Evolutionary conservation across 2,888 invertebrate species (phyloP), one percentile per base, ranked within the genome.

Genomic region (Trichopria drosophilae): DNA sequence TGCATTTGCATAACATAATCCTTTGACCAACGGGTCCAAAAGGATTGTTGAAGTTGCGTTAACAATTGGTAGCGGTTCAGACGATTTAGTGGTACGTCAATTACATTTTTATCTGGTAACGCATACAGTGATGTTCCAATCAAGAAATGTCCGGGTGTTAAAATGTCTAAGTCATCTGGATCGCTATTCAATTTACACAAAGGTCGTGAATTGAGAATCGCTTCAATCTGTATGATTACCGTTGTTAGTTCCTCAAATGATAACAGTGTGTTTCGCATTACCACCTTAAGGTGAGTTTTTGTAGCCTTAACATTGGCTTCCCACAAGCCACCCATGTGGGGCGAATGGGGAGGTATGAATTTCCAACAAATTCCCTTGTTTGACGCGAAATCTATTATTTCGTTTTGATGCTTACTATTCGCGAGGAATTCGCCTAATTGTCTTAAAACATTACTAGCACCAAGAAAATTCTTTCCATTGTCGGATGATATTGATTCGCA

Each of bases 401-500:
- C 24, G 18, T 23, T 15, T 34, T 44, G 15, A 19, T 23, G 34
- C 10, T 18, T 4, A 9, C 7, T 29, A n/a, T n/a, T n/a, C n/a
- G 3, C 18, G 13, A 29, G 19, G 20, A 13, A 13, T 13, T 6
- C 34, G 22, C 22, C 7, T 9, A 41, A 41, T 28, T 41, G 19
- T 20, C 9, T 24, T 10, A 41, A 16, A n/a, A 18, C 31, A 31
- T 35, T 12, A 2, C 39, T 51, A 1, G 63, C 58, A 1, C 61
- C 59, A 6, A 62, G 51, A 37, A 57, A 63, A 37, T 64, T 64
- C 1, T 58, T 66, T 1, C 61, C 67, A 28, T 62, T 60, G 23
- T 67, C 67, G 5, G 58, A 60, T 34, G 45, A 57, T 2, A 67
- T 56, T 4, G 49, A 22, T 10, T 16, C 28, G 1, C 55, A 52